A percentile compares a stretch with the other conserved stretches of the same genome.
phyloP scores from a whole-genome alignment of 2,113 vertebrate genomes.

The Mohoua ochrocephala region DNA sequence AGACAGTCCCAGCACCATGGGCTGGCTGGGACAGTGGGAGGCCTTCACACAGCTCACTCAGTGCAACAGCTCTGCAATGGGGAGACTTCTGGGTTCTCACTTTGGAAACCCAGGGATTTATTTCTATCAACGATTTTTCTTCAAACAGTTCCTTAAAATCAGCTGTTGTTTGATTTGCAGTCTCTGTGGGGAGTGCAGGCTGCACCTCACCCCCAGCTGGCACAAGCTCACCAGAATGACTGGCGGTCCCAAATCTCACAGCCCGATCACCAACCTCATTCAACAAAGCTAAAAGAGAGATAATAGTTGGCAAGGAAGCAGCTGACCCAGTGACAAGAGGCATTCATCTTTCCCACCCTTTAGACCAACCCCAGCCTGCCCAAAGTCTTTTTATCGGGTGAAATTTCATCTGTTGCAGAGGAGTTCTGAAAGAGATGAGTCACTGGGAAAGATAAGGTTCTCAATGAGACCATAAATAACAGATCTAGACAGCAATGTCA shows the following conservation, averaged over 20 bases:
- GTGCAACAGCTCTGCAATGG: not conserved
- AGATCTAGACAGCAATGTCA: not conserved
- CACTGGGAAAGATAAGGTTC: not conserved
- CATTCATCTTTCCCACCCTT: not conserved
- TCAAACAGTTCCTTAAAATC: not conserved
- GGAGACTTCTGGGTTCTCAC: not conserved
- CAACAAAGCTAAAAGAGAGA: not conserved
- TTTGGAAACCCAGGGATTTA: not conserved
- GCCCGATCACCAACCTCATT: not conserved
- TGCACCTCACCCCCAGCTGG: accelerated
- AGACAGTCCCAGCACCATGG: not conserved
- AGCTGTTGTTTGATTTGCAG: not conserved
- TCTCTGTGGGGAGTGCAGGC: not conserved
- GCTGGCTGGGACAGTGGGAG: accelerated
- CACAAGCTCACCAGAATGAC: not conserved
- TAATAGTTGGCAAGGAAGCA: not conserved
- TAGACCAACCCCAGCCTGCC: not conserved
- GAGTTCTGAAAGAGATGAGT: not conserved
- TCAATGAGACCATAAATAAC: not conserved
- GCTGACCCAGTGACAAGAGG: not conserved
- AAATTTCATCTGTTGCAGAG: not conserved
- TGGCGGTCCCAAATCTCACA: not conserved
- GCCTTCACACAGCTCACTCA: not conserved
- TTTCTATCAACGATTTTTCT: not conserved
- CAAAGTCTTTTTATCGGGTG: not conserved